These are phyloP conservation scores for Sturmia bella DNA, from an alignment of 2,888 invertebrate species.

Conservation along the genomic window DNA sequence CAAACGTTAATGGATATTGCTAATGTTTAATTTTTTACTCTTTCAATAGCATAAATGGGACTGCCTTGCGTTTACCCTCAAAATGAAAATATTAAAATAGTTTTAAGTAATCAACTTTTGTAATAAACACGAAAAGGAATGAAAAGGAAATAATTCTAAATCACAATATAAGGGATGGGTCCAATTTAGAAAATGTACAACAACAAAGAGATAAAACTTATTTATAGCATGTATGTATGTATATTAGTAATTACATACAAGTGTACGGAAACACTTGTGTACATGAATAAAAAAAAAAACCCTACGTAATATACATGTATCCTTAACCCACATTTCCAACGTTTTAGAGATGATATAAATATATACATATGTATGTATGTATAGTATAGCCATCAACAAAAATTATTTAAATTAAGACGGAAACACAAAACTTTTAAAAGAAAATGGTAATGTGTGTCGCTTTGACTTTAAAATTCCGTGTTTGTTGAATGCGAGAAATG, in stretches of 20 bases:
- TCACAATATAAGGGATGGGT: slow-evolving; percentile 56
- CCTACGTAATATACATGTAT: slow-evolving; percentile 12
- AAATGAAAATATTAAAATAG: slow-evolving; percentile 29
- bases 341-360: slow-evolving; percentile 15
- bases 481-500: too few species aligned
- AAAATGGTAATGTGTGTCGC: too few species aligned
- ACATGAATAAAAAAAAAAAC: too few species aligned
- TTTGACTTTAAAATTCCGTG: too few species aligned
- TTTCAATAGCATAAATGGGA: background rate
- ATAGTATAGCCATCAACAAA: slow-evolving; percentile 23
- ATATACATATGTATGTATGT: too few species aligned
- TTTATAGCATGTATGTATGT: slow-evolving; percentile 6
- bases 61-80: slow-evolving; percentile 6
- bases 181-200: slow-evolving; percentile 33
- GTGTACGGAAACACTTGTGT: background rate
- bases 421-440: too few species aligned
- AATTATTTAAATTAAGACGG: background rate
- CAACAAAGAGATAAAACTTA: slow-evolving; percentile 22
- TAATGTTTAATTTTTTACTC: slow-evolving; percentile 13
- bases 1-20: too few species aligned
- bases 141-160: slow-evolving; percentile 57
- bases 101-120: slow-evolving; percentile 60
- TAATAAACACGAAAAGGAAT: slow-evolving; percentile 36
- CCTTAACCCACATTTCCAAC: slow-evolving; percentile 55
- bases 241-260: background rate